These are phyloP conservation scores for Drosophila lowei DNA, from an alignment of 1,140 invertebrate genomes.

Conservation along the genomic window DNA sequence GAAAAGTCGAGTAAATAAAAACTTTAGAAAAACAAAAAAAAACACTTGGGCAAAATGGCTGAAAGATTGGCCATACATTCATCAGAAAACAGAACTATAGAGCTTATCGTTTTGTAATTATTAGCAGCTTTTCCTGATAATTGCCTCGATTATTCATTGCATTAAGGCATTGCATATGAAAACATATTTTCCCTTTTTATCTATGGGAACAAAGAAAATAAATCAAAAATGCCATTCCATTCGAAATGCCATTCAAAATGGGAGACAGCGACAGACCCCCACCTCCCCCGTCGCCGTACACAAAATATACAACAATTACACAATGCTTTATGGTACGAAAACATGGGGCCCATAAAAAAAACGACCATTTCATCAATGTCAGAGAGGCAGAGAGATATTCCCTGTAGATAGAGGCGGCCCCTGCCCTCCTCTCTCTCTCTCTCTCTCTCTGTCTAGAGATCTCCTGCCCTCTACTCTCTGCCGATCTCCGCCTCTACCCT, in stretches of 20 bases:
- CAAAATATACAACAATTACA: conserved; percentile 57
- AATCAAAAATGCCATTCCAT: conserved; percentile 31
- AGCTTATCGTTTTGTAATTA: not conserved
- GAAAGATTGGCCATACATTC: not conserved
- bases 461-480: too few species aligned
- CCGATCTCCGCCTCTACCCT: conserved; percentile 3
- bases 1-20: conserved; percentile 18
- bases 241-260: conserved; percentile 47
- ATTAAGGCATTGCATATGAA: not conserved
- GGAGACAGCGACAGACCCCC: conserved; percentile 5
- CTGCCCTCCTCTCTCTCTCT: conserved; percentile 6
- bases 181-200: conserved; percentile 11
- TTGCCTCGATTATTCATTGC: too few species aligned
- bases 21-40: conserved; percentile 25
- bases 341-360: conserved; percentile 68
- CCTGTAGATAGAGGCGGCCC: too few species aligned
- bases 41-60: not conserved
- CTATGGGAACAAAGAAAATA: not conserved
- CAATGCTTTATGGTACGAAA: conserved; percentile 44
- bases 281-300: not conserved
- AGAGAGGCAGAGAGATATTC: conserved; percentile 18
- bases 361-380: conserved; percentile 76
- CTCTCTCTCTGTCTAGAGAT: conserved; percentile 2
- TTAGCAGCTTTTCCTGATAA: too few species aligned
- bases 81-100: not conserved